Percentiles rank a stretch among this genome's conserved stretches.
Conservation (phyloP, 2,888 invertebrate genomes). For the Leistus spinibarbis region DNA sequence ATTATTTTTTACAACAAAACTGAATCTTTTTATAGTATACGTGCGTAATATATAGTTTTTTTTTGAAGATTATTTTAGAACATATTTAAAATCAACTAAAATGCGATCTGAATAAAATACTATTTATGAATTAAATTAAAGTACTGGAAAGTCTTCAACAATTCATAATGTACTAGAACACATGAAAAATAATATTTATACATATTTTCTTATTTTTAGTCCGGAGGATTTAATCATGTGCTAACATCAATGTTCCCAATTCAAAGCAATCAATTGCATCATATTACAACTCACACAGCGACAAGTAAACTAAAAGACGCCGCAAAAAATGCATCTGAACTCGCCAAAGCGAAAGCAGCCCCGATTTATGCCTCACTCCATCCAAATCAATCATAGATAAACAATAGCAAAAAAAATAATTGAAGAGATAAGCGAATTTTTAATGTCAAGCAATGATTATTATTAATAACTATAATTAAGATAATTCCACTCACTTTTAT, state of each 20-base stretch:
- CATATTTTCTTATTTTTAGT: conserved; percentile 52
- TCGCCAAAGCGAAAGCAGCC: conserved; percentile 70
- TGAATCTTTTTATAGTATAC: too few species aligned
- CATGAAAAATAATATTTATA: background rate
- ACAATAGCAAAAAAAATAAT: background rate
- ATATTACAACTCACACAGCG: conserved; percentile 50
- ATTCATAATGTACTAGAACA: background rate
- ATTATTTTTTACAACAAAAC: too few species aligned
- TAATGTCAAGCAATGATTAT: background rate
- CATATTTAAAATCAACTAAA: too few species aligned
- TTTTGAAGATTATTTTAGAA: too few species aligned
- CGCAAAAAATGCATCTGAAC: conserved; percentile 80
- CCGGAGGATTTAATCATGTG: conserved; percentile 83
- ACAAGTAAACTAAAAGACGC: conserved; percentile 73
- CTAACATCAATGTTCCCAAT: conserved; percentile 74
- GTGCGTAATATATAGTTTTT: too few species aligned
- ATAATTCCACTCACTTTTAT: conserved; percentile 13
- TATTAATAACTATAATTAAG: background rate
- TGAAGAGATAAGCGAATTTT: background rate
- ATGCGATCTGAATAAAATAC: too few species aligned
- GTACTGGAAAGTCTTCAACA: background rate
- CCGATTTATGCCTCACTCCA: conserved; percentile 57
- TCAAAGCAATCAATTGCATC: conserved; percentile 51
- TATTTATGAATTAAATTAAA: background rate
- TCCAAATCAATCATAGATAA: conserved; percentile 53